Conservation (phyloP, 2,113 vertebrate genomes). For the Lasiurus borealis region DNA sequence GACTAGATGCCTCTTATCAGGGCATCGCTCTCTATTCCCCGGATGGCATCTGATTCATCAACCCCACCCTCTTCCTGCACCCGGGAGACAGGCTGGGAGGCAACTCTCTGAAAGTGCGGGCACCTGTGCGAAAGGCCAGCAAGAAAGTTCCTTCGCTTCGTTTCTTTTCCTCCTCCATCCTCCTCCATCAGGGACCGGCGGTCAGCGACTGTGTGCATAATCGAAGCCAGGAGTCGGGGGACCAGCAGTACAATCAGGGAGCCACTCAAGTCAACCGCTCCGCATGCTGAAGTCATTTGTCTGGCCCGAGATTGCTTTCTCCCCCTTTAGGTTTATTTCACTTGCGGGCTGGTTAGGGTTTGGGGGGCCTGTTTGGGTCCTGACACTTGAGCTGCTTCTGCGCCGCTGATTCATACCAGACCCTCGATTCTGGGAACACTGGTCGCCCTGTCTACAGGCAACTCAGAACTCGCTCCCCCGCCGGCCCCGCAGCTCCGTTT, state of each 20-base stretch:
- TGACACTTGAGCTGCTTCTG: slow-evolving; percentile 49
- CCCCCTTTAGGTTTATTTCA: slow-evolving; percentile 49
- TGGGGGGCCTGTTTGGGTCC: neutral
- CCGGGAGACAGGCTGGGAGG: neutral
- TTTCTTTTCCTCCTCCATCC: slow-evolving; percentile 16
- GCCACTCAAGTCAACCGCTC: slow-evolving; percentile 36
- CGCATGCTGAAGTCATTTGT: slow-evolving; percentile 68
- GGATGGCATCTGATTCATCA: neutral
- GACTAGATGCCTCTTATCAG: neutral
- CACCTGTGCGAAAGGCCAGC: neutral
- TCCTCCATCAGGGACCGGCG: slow-evolving; percentile 50
- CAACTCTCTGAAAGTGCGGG: neutral
- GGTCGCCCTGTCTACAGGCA: slow-evolving; percentile 55
- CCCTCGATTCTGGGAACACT: slow-evolving; percentile 70
- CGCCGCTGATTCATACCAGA: slow-evolving; percentile 69
- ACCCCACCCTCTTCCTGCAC: neutral
- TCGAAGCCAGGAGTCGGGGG: slow-evolving; percentile 31
- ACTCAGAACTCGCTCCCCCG: slow-evolving; percentile 12
- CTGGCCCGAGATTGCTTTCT: neutral
- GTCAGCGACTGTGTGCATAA: slow-evolving; percentile 18
- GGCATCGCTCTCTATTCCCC: neutral
- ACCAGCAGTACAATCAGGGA: neutral
- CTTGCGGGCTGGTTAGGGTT: neutral
- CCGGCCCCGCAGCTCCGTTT: slow-evolving; percentile 62
- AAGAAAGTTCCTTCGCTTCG: slow-evolving; percentile 16